Percentiles rank a stretch among this genome's conserved stretches.
These are phyloP conservation scores for Eristalinus aeneus DNA, from an alignment of 2,888 invertebrate genomes.

Conservation along the genomic window DNA sequence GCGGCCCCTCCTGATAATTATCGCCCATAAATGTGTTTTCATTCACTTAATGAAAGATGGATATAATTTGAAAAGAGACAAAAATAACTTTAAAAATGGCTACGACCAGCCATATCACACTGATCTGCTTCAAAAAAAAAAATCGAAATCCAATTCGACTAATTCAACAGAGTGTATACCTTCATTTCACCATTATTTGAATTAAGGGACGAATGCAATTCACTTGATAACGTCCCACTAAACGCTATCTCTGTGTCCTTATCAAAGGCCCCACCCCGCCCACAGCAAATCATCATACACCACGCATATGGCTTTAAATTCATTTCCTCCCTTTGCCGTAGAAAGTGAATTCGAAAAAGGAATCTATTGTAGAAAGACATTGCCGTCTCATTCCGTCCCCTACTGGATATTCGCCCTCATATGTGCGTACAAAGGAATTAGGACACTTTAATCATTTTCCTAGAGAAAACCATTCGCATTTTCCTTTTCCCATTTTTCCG, in stretches of 20 bases:
- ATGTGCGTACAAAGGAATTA: conserved; percentile 39
- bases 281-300: not conserved
- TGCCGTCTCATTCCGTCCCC: not conserved
- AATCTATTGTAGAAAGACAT: not conserved
- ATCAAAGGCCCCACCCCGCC: conserved; percentile 15
- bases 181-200: conserved; percentile 47
- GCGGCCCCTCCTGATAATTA: too few species aligned
- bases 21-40: too few species aligned
- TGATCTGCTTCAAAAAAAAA: not conserved
- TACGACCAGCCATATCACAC: conserved; percentile 4
- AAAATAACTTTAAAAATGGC: conserved; percentile 1
- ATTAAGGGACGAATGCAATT: conserved; percentile 58
- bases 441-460: conserved; percentile 63
- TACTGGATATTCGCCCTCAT: not conserved
- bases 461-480: not conserved
- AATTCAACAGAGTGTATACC: not conserved
- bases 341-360: not conserved
- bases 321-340: not conserved
- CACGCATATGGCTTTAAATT: conserved; percentile 35
- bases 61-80: not conserved
- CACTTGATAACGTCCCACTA: conserved; percentile 35
- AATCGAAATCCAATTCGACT: conserved; percentile 12
- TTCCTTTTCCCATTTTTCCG: conserved; percentile 11
- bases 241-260: conserved; percentile 50
- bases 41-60: too few species aligned